Conservation (phyloP, 2,888 invertebrate genomes). For the Allophyes oxyacanthae region DNA sequence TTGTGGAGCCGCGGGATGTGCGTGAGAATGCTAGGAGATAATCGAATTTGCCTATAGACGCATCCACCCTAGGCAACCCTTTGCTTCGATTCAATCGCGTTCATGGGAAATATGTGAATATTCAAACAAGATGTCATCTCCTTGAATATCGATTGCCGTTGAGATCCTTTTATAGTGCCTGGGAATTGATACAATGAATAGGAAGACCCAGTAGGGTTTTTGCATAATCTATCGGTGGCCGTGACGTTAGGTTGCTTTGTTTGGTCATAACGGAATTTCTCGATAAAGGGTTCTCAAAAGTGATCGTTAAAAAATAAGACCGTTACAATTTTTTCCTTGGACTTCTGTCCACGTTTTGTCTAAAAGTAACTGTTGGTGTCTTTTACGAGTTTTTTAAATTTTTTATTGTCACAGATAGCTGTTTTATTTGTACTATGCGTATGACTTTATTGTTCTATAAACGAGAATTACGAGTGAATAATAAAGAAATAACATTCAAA, state of each 20-base stretch:
- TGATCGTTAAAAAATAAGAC: slow-evolving; percentile 80
- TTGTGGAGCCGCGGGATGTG: slow-evolving; percentile 82
- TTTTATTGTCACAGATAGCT: slow-evolving; percentile 61
- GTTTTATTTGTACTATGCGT: slow-evolving; percentile 67
- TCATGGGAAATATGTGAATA: slow-evolving; percentile 87
- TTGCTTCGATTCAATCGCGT: slow-evolving; percentile 74
- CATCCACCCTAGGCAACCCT: slow-evolving; percentile 84
- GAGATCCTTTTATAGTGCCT: slow-evolving; percentile 81
- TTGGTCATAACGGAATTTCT: slow-evolving; percentile 79
- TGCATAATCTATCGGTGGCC: slow-evolving; percentile 87
- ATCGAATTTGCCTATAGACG: slow-evolving; percentile 88
- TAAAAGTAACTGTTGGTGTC: slow-evolving; percentile 53
- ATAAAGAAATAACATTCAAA: slow-evolving; percentile 56
- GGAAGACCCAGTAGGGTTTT: slow-evolving; percentile 83
- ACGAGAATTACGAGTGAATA: slow-evolving; percentile 54
- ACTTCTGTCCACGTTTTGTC: slow-evolving; percentile 77
- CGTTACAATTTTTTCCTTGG: slow-evolving; percentile 78
- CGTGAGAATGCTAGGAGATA: slow-evolving; percentile 88
- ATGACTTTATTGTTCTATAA: slow-evolving; percentile 59
- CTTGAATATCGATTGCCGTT: slow-evolving; percentile 88
- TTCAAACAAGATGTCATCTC: slow-evolving; percentile 90
- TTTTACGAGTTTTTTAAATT: slow-evolving; percentile 46
- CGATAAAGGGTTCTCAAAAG: slow-evolving; percentile 80
- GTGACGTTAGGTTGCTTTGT: slow-evolving; percentile 71
- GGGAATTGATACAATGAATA: slow-evolving; percentile 87